phyloP scores from a whole-genome alignment of 2,113 vertebrate species.

The Plecturocebus donacophilus region DNA sequence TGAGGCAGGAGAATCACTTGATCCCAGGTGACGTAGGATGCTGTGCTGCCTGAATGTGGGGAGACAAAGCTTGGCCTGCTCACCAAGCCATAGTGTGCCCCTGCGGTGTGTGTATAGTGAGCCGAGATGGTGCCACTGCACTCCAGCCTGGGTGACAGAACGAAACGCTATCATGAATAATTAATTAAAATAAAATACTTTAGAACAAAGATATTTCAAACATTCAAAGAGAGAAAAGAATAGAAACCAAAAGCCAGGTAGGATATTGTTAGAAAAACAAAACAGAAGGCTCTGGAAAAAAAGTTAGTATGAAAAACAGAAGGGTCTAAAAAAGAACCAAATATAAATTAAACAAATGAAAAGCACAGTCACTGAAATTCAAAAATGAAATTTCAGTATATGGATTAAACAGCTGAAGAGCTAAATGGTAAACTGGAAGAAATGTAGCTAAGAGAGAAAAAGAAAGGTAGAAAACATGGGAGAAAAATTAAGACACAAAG shows the following conservation, averaged over 20 bases:
- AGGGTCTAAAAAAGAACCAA: slow-evolving; percentile 25
- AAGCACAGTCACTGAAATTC: not conserved
- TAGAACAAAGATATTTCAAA: not conserved
- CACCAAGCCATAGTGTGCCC: no score
- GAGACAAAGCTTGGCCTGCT: no score
- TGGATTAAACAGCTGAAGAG: not conserved
- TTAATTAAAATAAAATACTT: no score
- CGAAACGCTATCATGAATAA: no score
- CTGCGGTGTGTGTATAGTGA: not conserved
- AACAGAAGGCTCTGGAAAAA: not conserved
- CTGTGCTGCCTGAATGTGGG: no score
- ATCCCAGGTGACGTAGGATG: no score
- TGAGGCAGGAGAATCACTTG: no score
- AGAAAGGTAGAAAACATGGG: not conserved
- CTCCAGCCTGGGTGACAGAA: no score
- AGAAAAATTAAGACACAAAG: not conserved
- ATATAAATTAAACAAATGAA: not conserved
- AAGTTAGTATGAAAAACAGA: not conserved
- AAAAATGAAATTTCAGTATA: not conserved
- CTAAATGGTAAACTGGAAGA: not conserved
- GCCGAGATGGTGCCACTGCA: no score
- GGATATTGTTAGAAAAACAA: not conserved
- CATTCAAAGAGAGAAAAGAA: not conserved
- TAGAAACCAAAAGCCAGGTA: not conserved
- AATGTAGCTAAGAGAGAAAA: not conserved